Conservation (phyloP, 2,888 invertebrate genomes). For the Polydesmus complanatus region DNA sequence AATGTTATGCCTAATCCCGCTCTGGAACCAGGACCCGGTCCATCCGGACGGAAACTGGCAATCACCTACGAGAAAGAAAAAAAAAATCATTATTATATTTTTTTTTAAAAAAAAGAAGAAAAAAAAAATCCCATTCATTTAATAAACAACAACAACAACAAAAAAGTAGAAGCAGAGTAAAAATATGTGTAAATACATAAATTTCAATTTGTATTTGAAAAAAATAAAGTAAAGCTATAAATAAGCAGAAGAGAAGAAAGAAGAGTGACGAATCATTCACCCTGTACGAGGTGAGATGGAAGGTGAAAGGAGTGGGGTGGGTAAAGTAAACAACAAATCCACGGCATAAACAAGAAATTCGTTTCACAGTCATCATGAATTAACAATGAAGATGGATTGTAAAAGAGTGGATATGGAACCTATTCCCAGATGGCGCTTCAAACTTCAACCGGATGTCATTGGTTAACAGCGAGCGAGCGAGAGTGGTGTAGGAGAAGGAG, state of each 20-base stretch:
- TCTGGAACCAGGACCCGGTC: constrained; percentile 11
- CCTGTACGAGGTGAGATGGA: neutral
- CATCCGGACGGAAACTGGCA: constrained; percentile 8
- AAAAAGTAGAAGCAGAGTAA: too few relatives aligned
- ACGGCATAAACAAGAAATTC: neutral
- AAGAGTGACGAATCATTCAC: neutral
- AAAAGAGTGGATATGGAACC: neutral
- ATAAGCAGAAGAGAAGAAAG: neutral
- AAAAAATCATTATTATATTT: neutral
- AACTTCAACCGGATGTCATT: neutral
- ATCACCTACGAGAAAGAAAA: constrained; percentile 7
- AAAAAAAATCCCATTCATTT: neutral
- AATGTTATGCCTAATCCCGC: constrained; percentile 8
- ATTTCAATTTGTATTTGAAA: too few relatives aligned
- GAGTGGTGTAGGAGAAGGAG: too few relatives aligned
- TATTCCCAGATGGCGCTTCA: neutral
- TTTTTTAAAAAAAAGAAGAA: neutral
- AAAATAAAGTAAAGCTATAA: too few relatives aligned
- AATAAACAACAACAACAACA: too few relatives aligned
- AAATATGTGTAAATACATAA: too few relatives aligned
- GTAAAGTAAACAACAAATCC: neutral
- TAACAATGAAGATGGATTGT: neutral
- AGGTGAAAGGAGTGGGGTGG: neutral
- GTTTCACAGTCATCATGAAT: neutral
- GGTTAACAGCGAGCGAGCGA: neutral